Base-by-base conservation (phyloP, 2,888 invertebrate species). In the Pocota personata region DNA sequence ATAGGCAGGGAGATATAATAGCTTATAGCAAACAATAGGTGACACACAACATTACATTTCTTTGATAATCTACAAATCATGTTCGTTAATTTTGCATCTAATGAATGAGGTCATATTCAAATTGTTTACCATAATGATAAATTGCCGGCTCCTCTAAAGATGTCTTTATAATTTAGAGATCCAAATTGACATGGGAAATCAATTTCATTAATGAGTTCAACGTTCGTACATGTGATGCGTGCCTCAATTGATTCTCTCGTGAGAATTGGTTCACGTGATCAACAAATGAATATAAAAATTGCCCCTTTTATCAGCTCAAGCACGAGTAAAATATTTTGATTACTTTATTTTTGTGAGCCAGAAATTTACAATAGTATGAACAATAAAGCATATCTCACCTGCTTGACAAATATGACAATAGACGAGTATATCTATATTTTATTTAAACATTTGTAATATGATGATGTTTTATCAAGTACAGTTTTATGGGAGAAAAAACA, bases 141-240 rank as follows among this genome's bases (percentile, higher is more conserved):
- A 14, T 27, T 50, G 21, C 50, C 12, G 62, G 43, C 27, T 24
- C 6, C 14, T 40, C 12, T 19, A 4, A 40, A 16, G 30, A 8
- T 57, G 55, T 32, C 21, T 21, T 46, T 57, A 21, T 71, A 40
- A 10, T n/a, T 27, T 19, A 16, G 24, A 43, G 35, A 57, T 69
- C 19, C 32, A 27, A 69, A 43, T 69, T 69, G 52, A 40, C 40
- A 30, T 30, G 2, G 43, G 69, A 57, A 69, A 32, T 57, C 69
- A 37, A 57, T 57, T 43, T 43, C 43, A 43, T 32, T 55, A 67
- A 55, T 43, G 55, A 40, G 40, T 43, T 55, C 30, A 55, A 30
- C 67, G 24, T 4, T 10, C 1, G 12, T 52, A 24, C 50, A 37
- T 50, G 67, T 67, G 67, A 67, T 37, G n/a, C 24, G 24, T 50